Evolutionary conservation across 2,888 invertebrate genomes (phyloP), one percentile per base, ranked within the genome.

Genomic region (Petrophora chlorosata): DNA sequence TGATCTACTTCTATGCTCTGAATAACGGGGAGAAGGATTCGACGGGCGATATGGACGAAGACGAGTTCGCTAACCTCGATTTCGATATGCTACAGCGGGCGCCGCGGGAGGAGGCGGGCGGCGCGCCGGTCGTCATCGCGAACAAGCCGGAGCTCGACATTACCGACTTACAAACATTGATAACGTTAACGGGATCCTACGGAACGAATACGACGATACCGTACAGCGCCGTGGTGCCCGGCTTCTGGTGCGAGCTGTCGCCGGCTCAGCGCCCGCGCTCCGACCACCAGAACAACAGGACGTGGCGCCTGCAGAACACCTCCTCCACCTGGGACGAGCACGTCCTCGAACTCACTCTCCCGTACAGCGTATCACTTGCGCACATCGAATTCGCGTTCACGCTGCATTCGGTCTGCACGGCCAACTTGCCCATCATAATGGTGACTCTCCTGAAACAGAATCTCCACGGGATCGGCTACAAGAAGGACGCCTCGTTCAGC

Each of bases 251-350:
- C 59, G 97, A 98, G 79, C 92, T 98, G 67, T 96, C 97, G 63
- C 97, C 97, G 57, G 97, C 97, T 3, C 97, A 97, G 74, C 93
- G 97, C 47, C 97, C 97, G 65, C 91, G 98, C 10, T 93, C 96
- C 23, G 96, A 97, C 77, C 96, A 97, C 1, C 97, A 97, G 71
- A 94, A 96, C 67, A 96, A 96, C 3, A 92, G 97, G 58, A 96
- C 97, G 0, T 98, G 97, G 97, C 92, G 97, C 40, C 89, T 97
- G 15, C 96, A 97, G 73, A 95, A 95, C 59, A 97, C 97, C 62
- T 94, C 95, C 82, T 95, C 95, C 13, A 97, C 97, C 0, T 97
- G 97, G 96, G 97, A 97, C 71, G 98, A 98, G 73, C 98, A 98
- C 68, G 93, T 98, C 15, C 94, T 98, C 67, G 98, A 98, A 78